A percentile compares a stretch with the other conserved stretches of the same genome.
Conservation (phyloP, 1,140 invertebrate species). For the Neodiprion lecontei region DNA sequence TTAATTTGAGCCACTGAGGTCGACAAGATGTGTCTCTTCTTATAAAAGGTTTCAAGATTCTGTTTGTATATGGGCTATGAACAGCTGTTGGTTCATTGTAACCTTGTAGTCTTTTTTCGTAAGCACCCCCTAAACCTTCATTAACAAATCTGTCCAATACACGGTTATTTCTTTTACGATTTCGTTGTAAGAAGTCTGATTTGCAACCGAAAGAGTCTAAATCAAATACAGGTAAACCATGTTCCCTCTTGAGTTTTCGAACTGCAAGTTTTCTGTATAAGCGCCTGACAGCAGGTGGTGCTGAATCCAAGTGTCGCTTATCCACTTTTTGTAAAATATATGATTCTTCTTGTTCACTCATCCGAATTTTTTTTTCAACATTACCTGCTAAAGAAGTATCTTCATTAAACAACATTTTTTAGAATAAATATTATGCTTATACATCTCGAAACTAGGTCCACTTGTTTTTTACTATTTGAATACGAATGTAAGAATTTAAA, state of each 20-base stretch:
- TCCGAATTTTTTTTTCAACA: slow-evolving; percentile 41
- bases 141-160: slow-evolving; percentile 59
- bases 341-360: slow-evolving; percentile 67
- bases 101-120: slow-evolving; percentile 62
- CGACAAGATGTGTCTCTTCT: slow-evolving; percentile 68
- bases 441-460: slow-evolving; percentile 15
- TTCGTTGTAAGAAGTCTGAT: slow-evolving; percentile 28
- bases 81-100: slow-evolving; percentile 62
- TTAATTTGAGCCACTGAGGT: slow-evolving; percentile 76
- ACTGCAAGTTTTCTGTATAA: slow-evolving; percentile 68
- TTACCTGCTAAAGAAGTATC: slow-evolving; percentile 38
- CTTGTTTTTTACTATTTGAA: neutral
- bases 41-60: slow-evolving; percentile 81
- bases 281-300: slow-evolving; percentile 56
- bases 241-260: slow-evolving; percentile 68
- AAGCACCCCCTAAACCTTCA: slow-evolving; percentile 46
- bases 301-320: slow-evolving; percentile 44
- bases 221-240: slow-evolving; percentile 65
- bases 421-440: neutral
- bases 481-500: slow-evolving; percentile 3
- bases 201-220: slow-evolving; percentile 57
- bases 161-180: slow-evolving; percentile 35
- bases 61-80: slow-evolving; percentile 69
- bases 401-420: slow-evolving; percentile 19
- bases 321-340: slow-evolving; percentile 63